Conservation (phyloP, 2,888 invertebrate genomes). For the Steinernema carpocapsae region DNA sequence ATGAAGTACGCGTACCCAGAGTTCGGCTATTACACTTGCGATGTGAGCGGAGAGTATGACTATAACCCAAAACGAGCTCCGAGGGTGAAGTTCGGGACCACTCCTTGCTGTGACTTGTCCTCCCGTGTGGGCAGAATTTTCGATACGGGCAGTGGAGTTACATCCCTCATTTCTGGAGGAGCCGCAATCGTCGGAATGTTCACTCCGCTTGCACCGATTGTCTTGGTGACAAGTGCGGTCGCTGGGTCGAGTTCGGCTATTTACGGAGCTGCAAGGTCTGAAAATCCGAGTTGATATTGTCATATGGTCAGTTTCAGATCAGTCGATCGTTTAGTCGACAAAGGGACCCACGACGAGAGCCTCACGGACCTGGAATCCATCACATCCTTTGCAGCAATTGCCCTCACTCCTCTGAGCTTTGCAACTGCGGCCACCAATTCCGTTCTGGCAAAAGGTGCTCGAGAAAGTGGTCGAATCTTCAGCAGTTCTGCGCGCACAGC, state of each 20-base stretch:
- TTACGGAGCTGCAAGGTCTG: too few species aligned
- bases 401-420: constrained; percentile 22
- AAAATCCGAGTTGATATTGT: too few species aligned
- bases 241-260: too few species aligned
- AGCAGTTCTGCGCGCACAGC: not conserved
- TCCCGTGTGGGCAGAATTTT: not conserved
- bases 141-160: not conserved
- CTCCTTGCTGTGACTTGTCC: not conserved
- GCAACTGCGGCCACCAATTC: constrained; percentile 26
- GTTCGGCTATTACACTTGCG: constrained; percentile 37
- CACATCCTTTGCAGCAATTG: constrained; percentile 14
- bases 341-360: constrained; percentile 40
- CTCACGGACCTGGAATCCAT: constrained; percentile 36
- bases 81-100: not conserved
- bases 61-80: constrained; percentile 17
- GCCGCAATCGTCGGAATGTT: constrained; percentile 14
- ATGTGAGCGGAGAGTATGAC: not conserved
- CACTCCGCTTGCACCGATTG: constrained; percentile 15
- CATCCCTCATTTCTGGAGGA: not conserved
- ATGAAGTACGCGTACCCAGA: constrained; percentile 38
- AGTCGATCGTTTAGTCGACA: constrained; percentile 36
- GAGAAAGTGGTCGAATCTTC: constrained; percentile 37
- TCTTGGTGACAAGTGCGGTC: too few species aligned
- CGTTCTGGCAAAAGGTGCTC: constrained; percentile 30
- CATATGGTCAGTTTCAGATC: constrained; percentile 9